Evolutionary conservation across 2,888 invertebrate genomes (phyloP).

Genomic region (Drosophila putrida): DNA sequence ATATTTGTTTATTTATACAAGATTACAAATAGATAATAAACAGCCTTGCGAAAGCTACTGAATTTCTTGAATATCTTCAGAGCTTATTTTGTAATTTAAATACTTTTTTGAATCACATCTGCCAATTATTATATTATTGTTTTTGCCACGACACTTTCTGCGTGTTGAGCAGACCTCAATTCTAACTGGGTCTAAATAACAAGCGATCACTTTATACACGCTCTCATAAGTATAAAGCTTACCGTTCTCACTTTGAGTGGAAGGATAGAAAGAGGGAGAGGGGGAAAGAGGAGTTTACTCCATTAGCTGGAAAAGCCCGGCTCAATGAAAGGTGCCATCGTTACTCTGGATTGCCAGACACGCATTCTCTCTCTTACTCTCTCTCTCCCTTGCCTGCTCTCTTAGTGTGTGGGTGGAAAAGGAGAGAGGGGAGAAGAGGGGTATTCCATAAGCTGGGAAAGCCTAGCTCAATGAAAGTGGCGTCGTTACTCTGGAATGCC

Average conservation of each 20-base stretch:
- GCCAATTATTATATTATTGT: too few relatives aligned
- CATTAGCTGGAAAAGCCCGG: background rate
- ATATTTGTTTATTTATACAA: background rate
- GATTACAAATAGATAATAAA: conserved; percentile 11
- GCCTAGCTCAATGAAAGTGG: conserved; percentile 52
- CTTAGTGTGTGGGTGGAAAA: background rate
- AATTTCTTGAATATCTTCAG: too few relatives aligned
- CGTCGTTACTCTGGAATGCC: conserved; percentile 40
- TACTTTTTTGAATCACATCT: too few relatives aligned
- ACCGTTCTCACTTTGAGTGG: background rate
- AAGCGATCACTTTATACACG: conserved; percentile 1
- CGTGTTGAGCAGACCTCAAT: too few relatives aligned
- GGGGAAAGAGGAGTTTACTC: background rate
- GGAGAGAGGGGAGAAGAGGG: background rate
- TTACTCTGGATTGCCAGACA: too few relatives aligned
- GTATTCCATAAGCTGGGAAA: conserved; percentile 8
- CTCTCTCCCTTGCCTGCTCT: background rate
- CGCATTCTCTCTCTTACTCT: too few relatives aligned
- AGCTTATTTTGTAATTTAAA: too few relatives aligned
- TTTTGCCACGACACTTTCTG: too few relatives aligned
- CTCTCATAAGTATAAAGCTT: background rate
- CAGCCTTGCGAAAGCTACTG: background rate
- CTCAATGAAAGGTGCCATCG: too few relatives aligned
- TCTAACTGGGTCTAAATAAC: background rate
- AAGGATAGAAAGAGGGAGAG: background rate